Base-by-base conservation (phyloP, 2,113 vertebrate species). In the Elaphurus davidianus region DNA sequence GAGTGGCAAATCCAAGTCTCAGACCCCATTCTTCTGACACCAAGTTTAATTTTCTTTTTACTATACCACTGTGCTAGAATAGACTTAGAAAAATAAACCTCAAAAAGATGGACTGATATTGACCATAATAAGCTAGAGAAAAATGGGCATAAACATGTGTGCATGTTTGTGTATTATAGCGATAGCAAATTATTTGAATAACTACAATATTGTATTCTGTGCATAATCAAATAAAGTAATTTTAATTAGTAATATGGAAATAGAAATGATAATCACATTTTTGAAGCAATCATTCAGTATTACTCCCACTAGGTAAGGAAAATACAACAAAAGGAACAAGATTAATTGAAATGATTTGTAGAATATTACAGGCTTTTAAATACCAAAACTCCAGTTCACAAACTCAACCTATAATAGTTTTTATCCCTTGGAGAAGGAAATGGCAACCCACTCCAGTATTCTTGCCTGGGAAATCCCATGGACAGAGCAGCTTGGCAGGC, bases 31-130 rank as follows among this genome's bases (percentile, higher is more conserved):
- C n/a, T 87, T 47, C 19, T 81, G 57, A 50, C 25, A 93, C 19
- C n/a, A 57, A 94, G 57, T 92, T 94, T 82, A 94, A 78, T 90
- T 86, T 95, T 96, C 25, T 87, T 87, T 67, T 55, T 89, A 91
- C 21, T 85, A 23, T 40, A 81, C 28, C 47, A 91, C 27, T 52
- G 21, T 96, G 17, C 21, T 95, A 5, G 36, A 79, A 33, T 60
- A 85, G 27, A 93, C 36, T 52, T 84, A 40, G 55, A 91, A 95
- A 96, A 96, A 79, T 89, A 91, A 96, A 87, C 81, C 40, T 55
- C 55, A 94, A 87, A 87, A 64, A 60, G 25, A 43, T 93, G 13
- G 6, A 43, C 6, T 88, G 64, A 91, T 91, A 84, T 79, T 91
- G 28, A 87, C 16, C 84, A 62, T 10, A 67, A 55, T 33, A 43